A percentile compares a stretch with the other conserved stretches of the same genome.
Evolutionary conservation across 2,113 vertebrate genomes (phyloP).

Genomic region (Neogale vison): DNA sequence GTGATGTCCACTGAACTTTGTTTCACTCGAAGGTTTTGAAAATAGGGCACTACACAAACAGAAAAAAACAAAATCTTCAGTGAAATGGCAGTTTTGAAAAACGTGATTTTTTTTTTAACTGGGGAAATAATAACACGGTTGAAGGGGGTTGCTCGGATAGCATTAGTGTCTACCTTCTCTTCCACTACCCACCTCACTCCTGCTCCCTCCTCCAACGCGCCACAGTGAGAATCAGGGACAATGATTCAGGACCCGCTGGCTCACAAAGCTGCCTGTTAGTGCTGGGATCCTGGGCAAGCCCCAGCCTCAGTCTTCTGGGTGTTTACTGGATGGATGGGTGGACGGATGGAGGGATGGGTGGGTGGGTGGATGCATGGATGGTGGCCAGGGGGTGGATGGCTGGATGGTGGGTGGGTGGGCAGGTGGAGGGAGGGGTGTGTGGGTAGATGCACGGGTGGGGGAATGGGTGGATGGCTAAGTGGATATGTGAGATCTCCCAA

Average conservation of each 20-base stretch:
- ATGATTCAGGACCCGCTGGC: rapidly evolving
- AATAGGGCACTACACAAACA: background rate
- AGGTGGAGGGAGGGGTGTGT: background rate
- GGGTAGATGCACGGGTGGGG: background rate
- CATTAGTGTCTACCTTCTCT: rapidly evolving
- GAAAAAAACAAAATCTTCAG: too few relatives aligned
- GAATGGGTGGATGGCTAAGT: background rate
- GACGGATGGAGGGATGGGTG: background rate
- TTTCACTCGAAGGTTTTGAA: background rate
- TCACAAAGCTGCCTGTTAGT: background rate
- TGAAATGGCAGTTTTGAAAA: background rate
- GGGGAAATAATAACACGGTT: background rate
- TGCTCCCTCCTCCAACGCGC: background rate
- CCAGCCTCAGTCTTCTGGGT: background rate
- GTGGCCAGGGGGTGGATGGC: too few relatives aligned
- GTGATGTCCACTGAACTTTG: background rate
- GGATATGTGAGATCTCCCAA: background rate
- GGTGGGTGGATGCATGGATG: background rate
- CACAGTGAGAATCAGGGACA: background rate
- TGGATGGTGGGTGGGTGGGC: background rate
- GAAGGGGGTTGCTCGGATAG: background rate
- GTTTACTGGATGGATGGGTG: background rate
- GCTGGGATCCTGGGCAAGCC: too few relatives aligned
- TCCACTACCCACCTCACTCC: too few relatives aligned
- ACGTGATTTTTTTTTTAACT: background rate